Base-by-base conservation (phyloP, 2,797 vertebrate genomes). In the Esox masquinongy region DNA sequence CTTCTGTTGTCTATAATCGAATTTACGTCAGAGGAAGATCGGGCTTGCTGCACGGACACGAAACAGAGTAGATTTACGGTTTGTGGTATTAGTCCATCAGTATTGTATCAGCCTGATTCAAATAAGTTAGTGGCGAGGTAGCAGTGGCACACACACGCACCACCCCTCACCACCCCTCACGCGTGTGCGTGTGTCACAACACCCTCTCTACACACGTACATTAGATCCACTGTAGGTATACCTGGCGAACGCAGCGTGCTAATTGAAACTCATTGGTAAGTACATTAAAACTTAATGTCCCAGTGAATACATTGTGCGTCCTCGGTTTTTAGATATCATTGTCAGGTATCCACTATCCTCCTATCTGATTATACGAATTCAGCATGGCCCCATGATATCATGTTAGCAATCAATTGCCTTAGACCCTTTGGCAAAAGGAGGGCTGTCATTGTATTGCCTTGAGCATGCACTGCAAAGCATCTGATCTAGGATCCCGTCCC, bases 281-380 rank as follows among this genome's bases (percentile, higher is more conserved):
- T 64, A 51, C 82, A 84, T 88, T 84, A 79, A 88, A 85, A 77
- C 80, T 86, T 85, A 66, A 90, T 88, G 79, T 84, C 15, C 66
- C 49, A 36, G 77, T 80, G 74, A 85, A 66, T 69, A 51, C 76
- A 73, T 77, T 78, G 78, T 1, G 64, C 12, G n/a, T 19, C 2
- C 79, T 82, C 78, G 79, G 47, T 85, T 86, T 86, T 85, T 81
- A 78, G 77, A 73, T 26, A 31, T 72, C 66, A 61, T 84, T 79
- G 81, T 84, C 71, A 31, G 29, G 56, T 74, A 39, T 74, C 43
- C 29, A 50, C 53, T 26, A 7, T 75, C 70, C 73, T 75, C 77
- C 78, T 43, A 61, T 76, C 36, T 73, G 61, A 56, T n/a, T 81
- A 66, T 80, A 29, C 79, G 16, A 7, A 36, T 36, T 67, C 64